Base-by-base conservation (phyloP, 2,113 vertebrate species). In the Clarias macrocephalus region DNA sequence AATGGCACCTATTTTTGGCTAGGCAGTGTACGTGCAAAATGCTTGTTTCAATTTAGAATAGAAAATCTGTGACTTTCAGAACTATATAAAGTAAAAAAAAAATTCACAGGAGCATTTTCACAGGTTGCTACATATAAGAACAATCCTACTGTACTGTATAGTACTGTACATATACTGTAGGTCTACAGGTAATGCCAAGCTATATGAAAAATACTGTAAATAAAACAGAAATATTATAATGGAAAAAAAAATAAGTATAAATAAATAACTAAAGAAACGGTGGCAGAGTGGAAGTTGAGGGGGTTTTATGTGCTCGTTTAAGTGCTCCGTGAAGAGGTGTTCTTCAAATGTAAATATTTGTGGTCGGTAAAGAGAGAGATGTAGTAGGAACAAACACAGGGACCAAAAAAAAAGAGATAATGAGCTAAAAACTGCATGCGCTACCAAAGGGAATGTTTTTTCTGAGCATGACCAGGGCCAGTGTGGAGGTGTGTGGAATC, bases 401-500 rank as follows among this genome's bases (percentile, higher is more conserved):
- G 42, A n/a, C n/a, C n/a, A n/a, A n/a, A n/a, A 0, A 21, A 13
- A 10, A 63, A 2, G 30, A 42, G 16, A 56, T 18, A 56, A 57
- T 72, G 23, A n/a, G 54, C 19, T 48, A 60, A 54, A 48, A 75
- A 28, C 30, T 42, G 16, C 18, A 75, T 16, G 21, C 42, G 54
- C 13, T 75, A 30, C 19, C 68, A 23, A 72, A 75, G 21, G 18
- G 0, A 5, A 59, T 25, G 54, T 10, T 54, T 25, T 1, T 56
- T 33, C 16, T 59, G 23, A 75, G 42, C 83, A 28, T 73, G 54
- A 60, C 3, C 1, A 3, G 28, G 21, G 0, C n/a, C 59, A 66
- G 25, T 57, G 82, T 84, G 65, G 60, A 66, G 60, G 60, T 80
- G 72, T 62, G 60, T 86, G 60, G 48, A 80, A 23, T 70, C 63